Conservation (phyloP, 2,113 vertebrate genomes). For the Vidua macroura region DNA sequence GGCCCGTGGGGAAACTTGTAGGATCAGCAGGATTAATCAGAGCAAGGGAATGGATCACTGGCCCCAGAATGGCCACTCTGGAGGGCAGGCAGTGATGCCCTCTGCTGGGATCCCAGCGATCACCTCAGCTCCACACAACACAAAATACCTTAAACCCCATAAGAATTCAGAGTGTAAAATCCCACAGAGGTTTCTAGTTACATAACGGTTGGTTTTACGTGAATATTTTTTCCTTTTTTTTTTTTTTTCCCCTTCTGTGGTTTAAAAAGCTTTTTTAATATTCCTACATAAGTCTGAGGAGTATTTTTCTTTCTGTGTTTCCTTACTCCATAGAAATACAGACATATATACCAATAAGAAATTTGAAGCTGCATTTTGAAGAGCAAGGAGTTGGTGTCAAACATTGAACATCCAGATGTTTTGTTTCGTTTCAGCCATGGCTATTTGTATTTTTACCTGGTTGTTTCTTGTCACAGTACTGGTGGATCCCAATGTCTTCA, state of each 20-base stretch:
- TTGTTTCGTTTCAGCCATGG: background rate
- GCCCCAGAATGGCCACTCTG: constrained; percentile 70
- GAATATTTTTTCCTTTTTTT: background rate
- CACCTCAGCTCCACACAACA: background rate
- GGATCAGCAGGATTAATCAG: constrained; percentile 93
- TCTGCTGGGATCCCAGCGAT: constrained; percentile 79
- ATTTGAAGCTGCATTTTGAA: background rate
- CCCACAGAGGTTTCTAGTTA: background rate
- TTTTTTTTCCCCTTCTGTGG: background rate
- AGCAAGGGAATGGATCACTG: constrained; percentile 81
- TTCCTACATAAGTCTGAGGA: fast-evolving
- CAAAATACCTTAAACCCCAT: fast-evolving
- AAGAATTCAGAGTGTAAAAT: background rate
- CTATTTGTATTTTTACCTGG: constrained; percentile 80
- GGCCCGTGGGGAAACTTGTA: constrained; percentile 81
- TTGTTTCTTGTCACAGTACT: constrained; percentile 89
- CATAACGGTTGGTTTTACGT: background rate
- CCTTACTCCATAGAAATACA: background rate
- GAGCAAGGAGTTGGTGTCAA: background rate
- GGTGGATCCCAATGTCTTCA: constrained; percentile 90
- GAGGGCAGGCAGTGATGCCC: constrained; percentile 83
- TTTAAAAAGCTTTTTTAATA: background rate
- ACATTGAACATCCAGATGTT: background rate
- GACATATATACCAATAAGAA: background rate
- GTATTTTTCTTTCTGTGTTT: background rate